Percentiles rank a stretch among this genome's conserved stretches.
These are phyloP conservation scores for Gymnothorax javanicus DNA, from an alignment of 2,797 vertebrate genomes.

Conservation along the genomic window DNA sequence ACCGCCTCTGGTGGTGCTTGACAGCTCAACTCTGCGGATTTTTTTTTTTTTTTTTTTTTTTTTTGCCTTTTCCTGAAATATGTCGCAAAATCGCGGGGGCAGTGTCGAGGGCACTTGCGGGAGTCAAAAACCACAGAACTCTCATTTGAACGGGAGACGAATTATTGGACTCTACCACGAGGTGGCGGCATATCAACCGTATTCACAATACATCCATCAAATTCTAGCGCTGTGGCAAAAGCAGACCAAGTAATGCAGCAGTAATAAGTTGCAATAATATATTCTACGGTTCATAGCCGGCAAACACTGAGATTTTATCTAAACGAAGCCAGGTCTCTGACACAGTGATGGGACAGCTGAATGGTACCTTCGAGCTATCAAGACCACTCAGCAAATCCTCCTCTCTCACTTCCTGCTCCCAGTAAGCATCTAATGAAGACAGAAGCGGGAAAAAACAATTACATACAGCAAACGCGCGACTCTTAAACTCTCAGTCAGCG, in stretches of 20 bases:
- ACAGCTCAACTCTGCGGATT: background rate
- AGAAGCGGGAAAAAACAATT: background rate
- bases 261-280: background rate
- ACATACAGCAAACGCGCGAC: background rate
- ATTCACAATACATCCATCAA: background rate
- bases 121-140: background rate
- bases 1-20: background rate
- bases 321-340: slow-evolving; percentile 29
- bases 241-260: background rate
- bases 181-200: background rate
- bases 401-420: slow-evolving; percentile 83
- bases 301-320: background rate
- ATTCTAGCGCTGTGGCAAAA: background rate
- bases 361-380: slow-evolving; percentile 85
- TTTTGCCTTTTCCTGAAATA: background rate
- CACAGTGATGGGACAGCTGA: slow-evolving; percentile 49
- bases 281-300: background rate
- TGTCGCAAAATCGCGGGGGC: background rate
- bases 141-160: background rate
- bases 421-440: slow-evolving; percentile 79
- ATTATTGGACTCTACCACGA: background rate
- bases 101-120: background rate
- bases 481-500: background rate
- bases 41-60: too few species aligned
- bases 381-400: slow-evolving; percentile 87